Conservation (phyloP, 2,888 invertebrate species). For the Deilephila porcellus region DNA sequence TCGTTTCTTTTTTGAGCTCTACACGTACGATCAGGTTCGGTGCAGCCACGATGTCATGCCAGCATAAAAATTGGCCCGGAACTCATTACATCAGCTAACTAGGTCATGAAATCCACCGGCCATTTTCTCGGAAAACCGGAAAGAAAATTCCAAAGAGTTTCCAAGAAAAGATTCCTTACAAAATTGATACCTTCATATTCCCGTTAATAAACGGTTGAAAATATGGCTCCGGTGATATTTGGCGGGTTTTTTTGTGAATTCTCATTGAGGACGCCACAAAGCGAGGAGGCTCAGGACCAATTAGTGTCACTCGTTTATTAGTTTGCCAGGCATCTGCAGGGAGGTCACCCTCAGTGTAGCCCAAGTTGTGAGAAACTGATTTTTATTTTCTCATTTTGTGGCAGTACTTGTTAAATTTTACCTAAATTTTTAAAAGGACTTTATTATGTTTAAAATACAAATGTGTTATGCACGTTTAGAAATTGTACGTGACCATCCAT, state of each 20-base stretch:
- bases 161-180: background rate
- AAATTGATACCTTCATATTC: slow-evolving; percentile 37
- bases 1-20: no score
- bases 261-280: slow-evolving; percentile 53
- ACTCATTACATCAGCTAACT: background rate
- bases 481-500: no score
- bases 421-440: no score
- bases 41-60: no score
- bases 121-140: background rate
- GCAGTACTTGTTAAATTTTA: background rate
- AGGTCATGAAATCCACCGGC: background rate
- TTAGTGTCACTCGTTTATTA: slow-evolving; percentile 79
- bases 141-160: background rate
- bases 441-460: no score
- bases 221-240: slow-evolving; percentile 53
- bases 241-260: slow-evolving; percentile 56
- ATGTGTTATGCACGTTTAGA: no score
- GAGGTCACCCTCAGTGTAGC: slow-evolving; percentile 40
- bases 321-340: slow-evolving; percentile 52
- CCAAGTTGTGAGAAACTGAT: slow-evolving; percentile 32
- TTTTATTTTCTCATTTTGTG: slow-evolving; percentile 27
- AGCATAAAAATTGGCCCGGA: no score
- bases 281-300: slow-evolving; percentile 64
- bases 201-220: slow-evolving; percentile 58
- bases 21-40: no score